Percentiles rank a stretch among this genome's conserved stretches.
Evolutionary conservation across 2,888 invertebrate species (phyloP).

Genomic region (Cosmopolites sordidus): DNA sequence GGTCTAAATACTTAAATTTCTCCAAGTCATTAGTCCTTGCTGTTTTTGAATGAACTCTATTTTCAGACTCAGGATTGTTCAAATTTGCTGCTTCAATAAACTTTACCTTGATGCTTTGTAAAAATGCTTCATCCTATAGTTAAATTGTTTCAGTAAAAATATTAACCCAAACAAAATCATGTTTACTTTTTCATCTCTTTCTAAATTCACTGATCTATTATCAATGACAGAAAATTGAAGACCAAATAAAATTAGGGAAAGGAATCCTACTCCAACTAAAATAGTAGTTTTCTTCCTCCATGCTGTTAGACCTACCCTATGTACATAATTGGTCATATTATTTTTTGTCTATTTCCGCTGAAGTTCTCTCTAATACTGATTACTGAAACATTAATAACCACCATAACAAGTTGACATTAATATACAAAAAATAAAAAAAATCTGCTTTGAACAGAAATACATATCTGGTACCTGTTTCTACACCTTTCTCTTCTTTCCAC

Average conservation of each 20-base stretch:
- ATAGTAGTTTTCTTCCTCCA: conserved; percentile 52
- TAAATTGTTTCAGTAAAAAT: too few relatives aligned
- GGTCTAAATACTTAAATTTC: conserved; percentile 42
- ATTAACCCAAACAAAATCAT: background rate
- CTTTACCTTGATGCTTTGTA: conserved; percentile 36
- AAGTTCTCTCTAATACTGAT: too few relatives aligned
- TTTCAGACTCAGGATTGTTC: conserved; percentile 20
- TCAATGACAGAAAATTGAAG: conserved; percentile 40
- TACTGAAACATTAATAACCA: too few relatives aligned
- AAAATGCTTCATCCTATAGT: conserved; percentile 32
- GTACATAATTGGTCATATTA: conserved; percentile 41
- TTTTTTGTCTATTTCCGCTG: background rate
- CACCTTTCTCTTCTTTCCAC: too few relatives aligned
- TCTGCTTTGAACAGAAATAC: too few relatives aligned
- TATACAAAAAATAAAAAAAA: too few relatives aligned
- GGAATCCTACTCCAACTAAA: conserved; percentile 43
- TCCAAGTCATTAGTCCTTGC: conserved; percentile 29
- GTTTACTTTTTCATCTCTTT: conserved; percentile 30
- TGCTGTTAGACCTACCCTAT: conserved; percentile 48
- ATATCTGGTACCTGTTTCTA: too few relatives aligned
- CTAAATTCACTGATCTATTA: conserved; percentile 29
- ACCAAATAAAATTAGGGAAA: conserved; percentile 49
- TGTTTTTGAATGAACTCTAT: conserved; percentile 13
- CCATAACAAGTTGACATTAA: too few relatives aligned
- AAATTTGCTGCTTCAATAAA: conserved; percentile 35